Evolutionary conservation across 2,888 invertebrate genomes (phyloP), one percentile per base, ranked within the genome.

Genomic region (Kuschelorhynchus macadamiae): DNA sequence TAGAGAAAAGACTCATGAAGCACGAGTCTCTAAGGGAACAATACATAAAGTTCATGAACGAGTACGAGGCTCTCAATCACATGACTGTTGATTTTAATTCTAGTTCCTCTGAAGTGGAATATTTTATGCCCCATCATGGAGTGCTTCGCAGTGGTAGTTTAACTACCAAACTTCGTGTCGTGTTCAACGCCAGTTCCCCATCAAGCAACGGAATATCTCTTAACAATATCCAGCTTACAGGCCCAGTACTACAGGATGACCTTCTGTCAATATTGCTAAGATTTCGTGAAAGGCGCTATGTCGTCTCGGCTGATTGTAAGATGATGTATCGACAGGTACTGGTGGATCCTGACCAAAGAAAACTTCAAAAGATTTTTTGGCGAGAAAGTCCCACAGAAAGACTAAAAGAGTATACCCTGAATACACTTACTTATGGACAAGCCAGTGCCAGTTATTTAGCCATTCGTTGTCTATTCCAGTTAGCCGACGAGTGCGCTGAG

Each of bases 401-500:
- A 33, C 17, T 59, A 30, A 18, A 47, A 20, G 5, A 18, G 2
- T 56, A 56, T 25, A 56, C 21, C n/a, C 14, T 56, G 5, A 56
- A 56, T 11, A 56, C 53, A n/a, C 30, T 56, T 7, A 56, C 44
- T 14, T 56, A 47, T 9, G 46, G 46, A 3, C 59, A 59, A 11
- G 59, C 42, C 1, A 33, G 47, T 21, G 46, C 59, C 8, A 56
- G 56, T 14, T 56, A 25, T 20, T 30, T 56, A 14, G 56, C 59
- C 4, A 47, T 59, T 14, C 47, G 59, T 20, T 59, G 59, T 12
- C 17, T 49, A 55, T 67, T 59, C 52, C 21, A 56, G 16, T 30
- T 41, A 30, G 42, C 56, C 18, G 42, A 41, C 16, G 56, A 56
- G 20, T 56, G 67, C 11, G 60, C 56, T 2, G 61, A 63, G 9